Evolutionary conservation across 1,140 invertebrate species (phyloP).

Genomic region (Drosophila eugracilis): DNA sequence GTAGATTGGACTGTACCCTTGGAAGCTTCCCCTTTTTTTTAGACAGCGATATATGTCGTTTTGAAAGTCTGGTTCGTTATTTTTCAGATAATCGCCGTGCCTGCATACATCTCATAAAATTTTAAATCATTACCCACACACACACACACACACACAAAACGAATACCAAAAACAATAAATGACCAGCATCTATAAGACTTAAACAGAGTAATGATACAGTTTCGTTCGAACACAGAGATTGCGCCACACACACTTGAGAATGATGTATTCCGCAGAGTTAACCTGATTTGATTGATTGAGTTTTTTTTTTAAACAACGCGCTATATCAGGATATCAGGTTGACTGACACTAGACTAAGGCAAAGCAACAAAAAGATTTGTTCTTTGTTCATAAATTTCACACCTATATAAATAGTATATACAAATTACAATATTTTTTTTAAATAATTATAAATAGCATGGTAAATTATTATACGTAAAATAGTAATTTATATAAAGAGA

Average conservation of each 20-base stretch:
- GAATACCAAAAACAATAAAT: conserved; percentile 67
- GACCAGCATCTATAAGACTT: conserved; percentile 65
- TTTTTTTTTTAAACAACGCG: conserved; percentile 5
- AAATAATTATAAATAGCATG: conserved; percentile 36
- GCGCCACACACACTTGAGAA: conserved; percentile 19
- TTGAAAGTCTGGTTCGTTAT: conserved; percentile 74
- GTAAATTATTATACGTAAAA: conserved; percentile 39
- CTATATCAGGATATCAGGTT: conserved; percentile 27
- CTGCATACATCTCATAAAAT: conserved; percentile 77
- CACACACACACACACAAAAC: too few relatives aligned
- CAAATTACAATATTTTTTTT: conserved; percentile 28
- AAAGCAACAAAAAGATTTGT: conserved; percentile 44
- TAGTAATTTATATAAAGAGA: conserved; percentile 43
- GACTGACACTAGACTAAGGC: conserved; percentile 54
- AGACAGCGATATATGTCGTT: conserved; percentile 43
- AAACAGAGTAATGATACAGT: conserved; percentile 10
- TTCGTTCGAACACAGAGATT: conserved; percentile 10
- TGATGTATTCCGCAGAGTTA: conserved; percentile 31
- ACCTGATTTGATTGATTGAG: conserved; percentile 21
- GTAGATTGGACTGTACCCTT: conserved; percentile 4
- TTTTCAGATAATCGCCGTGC: conserved; percentile 80
- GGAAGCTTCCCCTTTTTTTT: background rate
- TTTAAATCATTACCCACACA: conserved; percentile 17
- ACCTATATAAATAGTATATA: conserved; percentile 33
- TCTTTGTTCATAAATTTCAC: conserved; percentile 42